Evolutionary conservation across 2,797 vertebrate genomes (phyloP).

Genomic region (Heteromormyrus szaboi): DNA sequence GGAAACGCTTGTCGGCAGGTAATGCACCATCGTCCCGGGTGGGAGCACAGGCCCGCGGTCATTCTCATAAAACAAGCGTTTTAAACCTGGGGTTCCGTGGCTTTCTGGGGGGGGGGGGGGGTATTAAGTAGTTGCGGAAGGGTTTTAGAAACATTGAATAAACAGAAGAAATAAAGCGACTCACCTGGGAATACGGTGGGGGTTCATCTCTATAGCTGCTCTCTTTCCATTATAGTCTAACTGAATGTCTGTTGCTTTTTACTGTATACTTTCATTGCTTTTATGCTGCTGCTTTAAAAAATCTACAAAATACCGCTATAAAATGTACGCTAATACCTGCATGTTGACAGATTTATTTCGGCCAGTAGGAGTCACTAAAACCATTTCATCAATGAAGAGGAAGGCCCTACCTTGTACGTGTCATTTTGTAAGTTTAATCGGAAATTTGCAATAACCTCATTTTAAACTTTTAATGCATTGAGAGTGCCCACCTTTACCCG

Average conservation of each 20-base stretch:
- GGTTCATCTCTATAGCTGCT: not conserved
- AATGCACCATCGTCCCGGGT: not conserved
- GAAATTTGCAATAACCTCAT: not conserved
- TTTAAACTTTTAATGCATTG: not conserved
- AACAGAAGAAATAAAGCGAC: not conserved
- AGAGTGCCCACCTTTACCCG: not conserved
- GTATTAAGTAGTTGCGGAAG: not conserved
- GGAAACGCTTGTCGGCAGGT: not conserved
- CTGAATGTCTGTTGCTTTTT: not conserved
- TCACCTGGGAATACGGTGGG: not conserved
- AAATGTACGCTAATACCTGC: not conserved
- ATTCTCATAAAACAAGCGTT: not conserved
- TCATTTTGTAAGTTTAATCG: not conserved
- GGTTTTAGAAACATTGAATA: not conserved
- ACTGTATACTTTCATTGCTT: not conserved
- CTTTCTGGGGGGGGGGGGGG: not conserved
- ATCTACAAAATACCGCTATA: not conserved
- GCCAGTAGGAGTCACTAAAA: constrained; percentile 6
- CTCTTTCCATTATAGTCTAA: not conserved
- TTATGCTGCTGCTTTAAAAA: not conserved
- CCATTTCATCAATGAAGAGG: not conserved
- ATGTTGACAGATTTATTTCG: not conserved
- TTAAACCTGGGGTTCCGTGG: not conserved
- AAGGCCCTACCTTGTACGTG: not conserved
- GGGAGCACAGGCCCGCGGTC: not conserved